These are phyloP conservation scores for Catostomus latipinnis DNA, from an alignment of 2,797 vertebrate species.

Conservation along the genomic window DNA sequence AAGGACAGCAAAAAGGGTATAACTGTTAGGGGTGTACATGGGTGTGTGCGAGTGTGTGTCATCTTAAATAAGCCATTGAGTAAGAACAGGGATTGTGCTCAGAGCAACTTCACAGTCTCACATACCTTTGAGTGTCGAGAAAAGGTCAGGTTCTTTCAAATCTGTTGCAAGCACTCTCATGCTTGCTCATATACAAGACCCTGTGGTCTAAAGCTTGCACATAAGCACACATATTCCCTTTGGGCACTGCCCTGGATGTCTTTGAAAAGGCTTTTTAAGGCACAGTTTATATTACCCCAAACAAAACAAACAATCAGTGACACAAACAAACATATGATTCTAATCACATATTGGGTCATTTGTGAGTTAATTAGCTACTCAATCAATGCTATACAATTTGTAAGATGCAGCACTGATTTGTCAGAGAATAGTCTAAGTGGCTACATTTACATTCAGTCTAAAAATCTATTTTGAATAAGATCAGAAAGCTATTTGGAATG, in stretches of 20 bases:
- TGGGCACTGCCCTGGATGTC: conserved; percentile 13
- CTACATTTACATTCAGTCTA: too few relatives aligned
- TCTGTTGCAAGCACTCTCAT: conserved; percentile 1
- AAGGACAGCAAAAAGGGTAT: conserved; percentile 44
- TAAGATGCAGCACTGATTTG: too few relatives aligned
- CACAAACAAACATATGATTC: not conserved
- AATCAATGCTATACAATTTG: too few relatives aligned
- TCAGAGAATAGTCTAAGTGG: too few relatives aligned
- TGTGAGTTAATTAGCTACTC: too few relatives aligned
- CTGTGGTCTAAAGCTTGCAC: conserved; percentile 16
- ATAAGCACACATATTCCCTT: conserved; percentile 20
- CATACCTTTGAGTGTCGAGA: conserved; percentile 32
- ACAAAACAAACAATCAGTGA: not conserved
- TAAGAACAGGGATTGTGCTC: conserved; percentile 31
- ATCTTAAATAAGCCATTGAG: conserved; percentile 41
- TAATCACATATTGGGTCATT: not conserved
- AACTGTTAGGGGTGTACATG: conserved; percentile 8
- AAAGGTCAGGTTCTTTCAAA: conserved; percentile 47
- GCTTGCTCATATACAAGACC: not conserved
- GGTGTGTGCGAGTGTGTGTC: conserved; percentile 26
- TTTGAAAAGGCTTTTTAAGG: not conserved
- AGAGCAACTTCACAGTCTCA: conserved; percentile 36
- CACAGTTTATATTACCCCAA: not conserved
- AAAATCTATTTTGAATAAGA: too few relatives aligned
- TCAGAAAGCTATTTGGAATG: too few relatives aligned